phyloP scores from a whole-genome alignment of 2,113 vertebrate species.

The Pontoporia blainvillei region DNA sequence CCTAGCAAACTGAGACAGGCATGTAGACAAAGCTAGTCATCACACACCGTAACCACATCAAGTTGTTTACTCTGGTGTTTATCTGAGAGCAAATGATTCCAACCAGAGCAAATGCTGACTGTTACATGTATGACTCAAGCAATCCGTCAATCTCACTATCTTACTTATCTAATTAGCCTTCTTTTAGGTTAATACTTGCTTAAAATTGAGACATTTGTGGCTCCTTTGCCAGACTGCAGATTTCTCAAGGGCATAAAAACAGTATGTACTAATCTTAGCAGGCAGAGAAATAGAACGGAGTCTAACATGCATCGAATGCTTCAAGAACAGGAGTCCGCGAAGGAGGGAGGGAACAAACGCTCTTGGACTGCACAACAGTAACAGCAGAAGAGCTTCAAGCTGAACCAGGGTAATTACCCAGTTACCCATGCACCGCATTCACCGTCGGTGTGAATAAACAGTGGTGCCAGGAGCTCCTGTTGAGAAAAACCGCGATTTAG shows the following conservation, averaged over 20 bases:
- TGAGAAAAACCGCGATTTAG: neutral
- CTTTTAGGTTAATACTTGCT: neutral
- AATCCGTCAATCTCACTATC: neutral
- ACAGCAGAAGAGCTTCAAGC: fast-evolving
- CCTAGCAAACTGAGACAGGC: neutral
- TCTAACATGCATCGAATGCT: neutral
- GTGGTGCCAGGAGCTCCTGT: fast-evolving
- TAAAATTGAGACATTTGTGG: neutral
- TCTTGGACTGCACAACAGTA: neutral
- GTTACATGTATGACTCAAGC: neutral
- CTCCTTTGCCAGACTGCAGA: neutral
- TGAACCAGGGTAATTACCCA: neutral
- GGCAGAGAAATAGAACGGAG: neutral
- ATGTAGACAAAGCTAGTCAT: neutral
- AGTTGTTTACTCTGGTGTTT: neutral
- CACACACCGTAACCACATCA: too few relatives aligned
- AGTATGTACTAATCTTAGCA: neutral
- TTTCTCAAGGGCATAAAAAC: neutral
- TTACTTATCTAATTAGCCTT: neutral
- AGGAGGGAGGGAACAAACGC: neutral
- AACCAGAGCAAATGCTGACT: neutral
- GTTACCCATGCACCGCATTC: neutral
- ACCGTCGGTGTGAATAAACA: neutral
- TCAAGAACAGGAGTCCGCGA: neutral
- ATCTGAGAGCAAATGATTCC: neutral